A percentile compares a stretch with the other conserved stretches of the same genome.
Conservation (phyloP, 2,888 invertebrate genomes). For the Stenoptilia bipunctidactyla region DNA sequence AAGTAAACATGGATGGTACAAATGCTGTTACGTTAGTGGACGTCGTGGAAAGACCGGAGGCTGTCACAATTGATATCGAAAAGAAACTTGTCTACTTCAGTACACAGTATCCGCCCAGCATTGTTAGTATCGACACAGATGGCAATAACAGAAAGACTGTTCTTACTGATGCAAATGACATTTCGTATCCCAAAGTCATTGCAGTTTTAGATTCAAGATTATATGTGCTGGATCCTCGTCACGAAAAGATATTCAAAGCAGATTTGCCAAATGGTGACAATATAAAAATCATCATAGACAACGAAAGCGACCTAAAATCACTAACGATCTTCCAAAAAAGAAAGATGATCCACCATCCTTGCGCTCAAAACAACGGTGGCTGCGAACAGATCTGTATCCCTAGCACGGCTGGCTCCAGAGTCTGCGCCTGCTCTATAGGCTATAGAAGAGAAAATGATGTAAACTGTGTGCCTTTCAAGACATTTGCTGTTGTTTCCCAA, state of each 20-base stretch:
- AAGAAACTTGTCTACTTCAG: slow-evolving; percentile 91
- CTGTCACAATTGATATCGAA: slow-evolving; percentile 87
- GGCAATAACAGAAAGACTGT: slow-evolving; percentile 79
- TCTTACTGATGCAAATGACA: slow-evolving; percentile 77
- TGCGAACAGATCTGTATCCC: slow-evolving; percentile 97
- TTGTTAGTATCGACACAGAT: slow-evolving; percentile 79
- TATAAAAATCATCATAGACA: slow-evolving; percentile 81
- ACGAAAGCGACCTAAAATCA: slow-evolving; percentile 89
- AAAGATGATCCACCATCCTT: slow-evolving; percentile 85
- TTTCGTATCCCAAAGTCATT: slow-evolving; percentile 84
- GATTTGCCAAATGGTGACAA: slow-evolving; percentile 86
- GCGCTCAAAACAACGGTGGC: slow-evolving; percentile 87
- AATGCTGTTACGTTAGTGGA: slow-evolving; percentile 81
- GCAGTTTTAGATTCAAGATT: slow-evolving; percentile 85
- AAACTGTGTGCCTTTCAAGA: slow-evolving; percentile 84
- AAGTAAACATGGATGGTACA: slow-evolving; percentile 94
- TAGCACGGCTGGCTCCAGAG: slow-evolving; percentile 77
- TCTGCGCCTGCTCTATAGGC: slow-evolving; percentile 93
- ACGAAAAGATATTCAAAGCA: slow-evolving; percentile 89
- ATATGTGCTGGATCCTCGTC: slow-evolving; percentile 89
- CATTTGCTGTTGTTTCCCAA: slow-evolving; percentile 94
- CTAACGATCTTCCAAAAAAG: slow-evolving; percentile 91
- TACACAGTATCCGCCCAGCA: slow-evolving; percentile 78
- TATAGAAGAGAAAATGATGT: slow-evolving; percentile 84
- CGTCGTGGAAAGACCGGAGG: slow-evolving; percentile 81